phyloP scores from a whole-genome alignment of 2,797 vertebrate genomes.

The Betta splendens region DNA sequence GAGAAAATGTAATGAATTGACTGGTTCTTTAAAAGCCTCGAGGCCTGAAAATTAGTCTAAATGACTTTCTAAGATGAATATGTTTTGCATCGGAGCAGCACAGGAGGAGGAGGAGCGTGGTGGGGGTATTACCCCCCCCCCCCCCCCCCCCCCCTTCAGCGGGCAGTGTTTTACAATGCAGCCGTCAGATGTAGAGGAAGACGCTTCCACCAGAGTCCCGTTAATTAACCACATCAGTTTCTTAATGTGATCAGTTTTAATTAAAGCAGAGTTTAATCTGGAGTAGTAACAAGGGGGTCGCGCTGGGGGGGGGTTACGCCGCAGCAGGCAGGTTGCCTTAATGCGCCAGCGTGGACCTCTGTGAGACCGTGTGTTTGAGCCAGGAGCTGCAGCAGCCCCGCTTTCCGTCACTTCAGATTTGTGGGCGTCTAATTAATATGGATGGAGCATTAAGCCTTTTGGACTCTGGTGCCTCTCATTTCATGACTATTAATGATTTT shows the following conservation, averaged over 20 bases:
- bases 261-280: slow-evolving; percentile 98
- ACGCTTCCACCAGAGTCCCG: slow-evolving; percentile 90
- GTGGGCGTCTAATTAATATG: slow-evolving; percentile 98
- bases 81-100: slow-evolving; percentile 18
- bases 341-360: slow-evolving; percentile 27
- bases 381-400: slow-evolving; percentile 37
- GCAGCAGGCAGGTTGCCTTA: slow-evolving; percentile 86
- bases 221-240: slow-evolving; percentile 99
- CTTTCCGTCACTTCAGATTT: slow-evolving; percentile 90
- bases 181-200: slow-evolving; percentile 87
- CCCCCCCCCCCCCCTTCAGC: slow-evolving; percentile 67
- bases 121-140: slow-evolving; percentile 58
- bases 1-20: not conserved
- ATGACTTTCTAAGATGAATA: slow-evolving; percentile 17
- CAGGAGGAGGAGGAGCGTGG: not conserved
- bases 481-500: slow-evolving; percentile 99
- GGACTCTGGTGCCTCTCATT: slow-evolving; percentile 98
- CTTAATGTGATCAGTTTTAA: slow-evolving; percentile 99
- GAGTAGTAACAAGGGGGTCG: slow-evolving; percentile 76
- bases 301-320: slow-evolving; percentile 73
- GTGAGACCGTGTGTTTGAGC: slow-evolving; percentile 25
- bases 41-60: slow-evolving; percentile 29
- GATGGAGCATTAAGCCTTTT: slow-evolving; percentile 98
- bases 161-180: slow-evolving; percentile 85
- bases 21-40: slow-evolving; percentile 6